Evolutionary conservation across 2,888 invertebrate genomes (phyloP).

Genomic region (Polietes domitor): DNA sequence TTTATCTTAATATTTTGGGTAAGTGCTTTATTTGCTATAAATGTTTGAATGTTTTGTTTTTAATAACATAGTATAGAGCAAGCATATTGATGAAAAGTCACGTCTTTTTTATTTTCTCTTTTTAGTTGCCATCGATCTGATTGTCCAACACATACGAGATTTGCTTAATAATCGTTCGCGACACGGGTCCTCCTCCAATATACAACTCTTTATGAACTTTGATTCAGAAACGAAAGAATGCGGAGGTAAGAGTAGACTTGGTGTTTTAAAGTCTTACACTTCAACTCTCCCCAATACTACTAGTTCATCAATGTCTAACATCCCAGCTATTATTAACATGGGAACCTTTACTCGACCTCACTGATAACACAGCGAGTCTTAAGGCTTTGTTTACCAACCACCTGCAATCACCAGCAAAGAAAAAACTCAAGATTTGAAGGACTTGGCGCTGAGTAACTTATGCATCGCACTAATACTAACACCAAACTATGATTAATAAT

Average conservation of each 20-base stretch:
- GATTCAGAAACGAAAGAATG: slow-evolving; percentile 43
- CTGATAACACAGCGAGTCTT: slow-evolving; percentile 46
- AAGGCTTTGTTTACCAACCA: slow-evolving; percentile 44
- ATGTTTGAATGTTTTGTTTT: neutral
- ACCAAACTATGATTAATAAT: slow-evolving; percentile 3
- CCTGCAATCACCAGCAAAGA: slow-evolving; percentile 53
- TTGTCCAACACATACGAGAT: slow-evolving; percentile 98
- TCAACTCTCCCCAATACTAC: slow-evolving; percentile 51
- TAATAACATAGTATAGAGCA: neutral
- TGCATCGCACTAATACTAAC: slow-evolving; percentile 30
- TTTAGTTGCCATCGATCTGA: slow-evolving; percentile 98
- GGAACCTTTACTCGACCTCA: slow-evolving; percentile 63
- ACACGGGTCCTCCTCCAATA: slow-evolving; percentile 75
- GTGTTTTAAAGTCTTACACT: slow-evolving; percentile 49
- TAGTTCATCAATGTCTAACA: slow-evolving; percentile 55
- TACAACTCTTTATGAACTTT: slow-evolving; percentile 75
- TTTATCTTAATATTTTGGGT: slow-evolving; percentile 39
- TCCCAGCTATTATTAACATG: slow-evolving; percentile 55
- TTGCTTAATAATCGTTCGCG: slow-evolving; percentile 85
- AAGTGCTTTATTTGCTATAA: slow-evolving; percentile 51
- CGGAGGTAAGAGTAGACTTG: slow-evolving; percentile 68
- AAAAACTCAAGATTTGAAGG: slow-evolving; percentile 46
- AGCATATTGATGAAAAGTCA: neutral
- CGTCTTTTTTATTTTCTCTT: slow-evolving; percentile 58
- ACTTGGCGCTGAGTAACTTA: slow-evolving; percentile 22